Conservation (phyloP, 2,113 vertebrate species). For the Poicephalus meyeri region DNA sequence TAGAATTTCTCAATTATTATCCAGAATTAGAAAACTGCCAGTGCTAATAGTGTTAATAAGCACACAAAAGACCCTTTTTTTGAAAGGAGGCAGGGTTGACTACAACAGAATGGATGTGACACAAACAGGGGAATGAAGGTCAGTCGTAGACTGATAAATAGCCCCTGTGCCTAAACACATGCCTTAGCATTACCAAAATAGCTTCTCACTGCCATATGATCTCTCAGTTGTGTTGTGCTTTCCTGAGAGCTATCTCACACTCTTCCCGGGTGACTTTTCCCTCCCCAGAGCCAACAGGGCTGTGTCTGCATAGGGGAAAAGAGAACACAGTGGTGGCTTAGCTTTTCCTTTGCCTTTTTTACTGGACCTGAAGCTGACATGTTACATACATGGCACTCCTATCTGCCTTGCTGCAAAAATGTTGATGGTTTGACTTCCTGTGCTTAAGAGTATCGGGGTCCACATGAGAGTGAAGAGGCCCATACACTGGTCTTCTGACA, state of each 20-base stretch:
- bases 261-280: neutral
- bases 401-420: neutral
- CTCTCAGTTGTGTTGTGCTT: neutral
- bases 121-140: neutral
- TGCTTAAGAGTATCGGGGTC: neutral
- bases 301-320: neutral
- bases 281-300: neutral
- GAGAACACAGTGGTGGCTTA: neutral
- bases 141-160: neutral
- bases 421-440: neutral
- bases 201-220: neutral
- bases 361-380: neutral
- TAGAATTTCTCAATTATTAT: constrained; percentile 48
- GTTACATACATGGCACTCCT: neutral
- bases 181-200: neutral
- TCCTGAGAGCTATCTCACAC: neutral
- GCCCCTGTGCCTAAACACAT: rapidly evolving
- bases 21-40: constrained; percentile 20
- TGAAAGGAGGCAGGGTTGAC: neutral
- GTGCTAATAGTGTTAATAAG: constrained; percentile 57
- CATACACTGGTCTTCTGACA: neutral
- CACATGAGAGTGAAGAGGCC: neutral
- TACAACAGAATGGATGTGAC: neutral
- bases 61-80: constrained; percentile 6
- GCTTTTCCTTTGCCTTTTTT: neutral